Base-by-base conservation (phyloP, 1,140 invertebrate species). In the Drosophila pruinosa region DNA sequence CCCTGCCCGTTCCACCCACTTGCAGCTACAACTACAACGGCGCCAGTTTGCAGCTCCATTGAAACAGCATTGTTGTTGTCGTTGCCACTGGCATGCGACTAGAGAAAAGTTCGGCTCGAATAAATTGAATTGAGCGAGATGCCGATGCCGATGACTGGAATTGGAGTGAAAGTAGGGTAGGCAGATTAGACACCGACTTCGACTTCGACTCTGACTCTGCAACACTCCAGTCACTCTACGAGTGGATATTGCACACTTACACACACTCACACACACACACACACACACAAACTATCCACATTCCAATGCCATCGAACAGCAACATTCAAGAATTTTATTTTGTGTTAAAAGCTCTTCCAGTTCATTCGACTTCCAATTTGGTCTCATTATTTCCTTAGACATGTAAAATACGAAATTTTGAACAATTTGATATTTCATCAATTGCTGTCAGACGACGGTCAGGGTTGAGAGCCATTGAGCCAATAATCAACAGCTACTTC, bases 111-210 rank as follows among this genome's bases (percentile, higher is more conserved):
- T 80, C 36, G 74, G 77, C 58, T 86, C 82, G 82, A 88, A 88
- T 82, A 88, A 86, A 86, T 88, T 86, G 82, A 86, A 82, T 85
- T 72, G 72, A 83, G 74, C 81, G 73, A 83, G 82, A 86, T 85
- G 78, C 71, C 81, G 76, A 48, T 72, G 69, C 43, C 64, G 50
- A 50, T 72, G 75, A 79, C 78, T 89, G 83, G 72, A 88, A 89
- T 83, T 89, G 78, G 78, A 89, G 83, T 88, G 82, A 88, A 89
- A 89, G 82, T 88, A 83, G 79, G 79, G 79, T 83, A 86, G 82
- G 82, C 82, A 86, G 82, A 86, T 86, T 86, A 86, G 82, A 82
- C 75, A 41, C 22, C 53, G 63, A 41, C 53, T 39, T 12, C 57
- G 65, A 47, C 26, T 41, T 14, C 17, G 19, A n/a, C 63, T 39